Conservation (phyloP, 2,888 invertebrate species). For the Hoplodrina blanda region DNA sequence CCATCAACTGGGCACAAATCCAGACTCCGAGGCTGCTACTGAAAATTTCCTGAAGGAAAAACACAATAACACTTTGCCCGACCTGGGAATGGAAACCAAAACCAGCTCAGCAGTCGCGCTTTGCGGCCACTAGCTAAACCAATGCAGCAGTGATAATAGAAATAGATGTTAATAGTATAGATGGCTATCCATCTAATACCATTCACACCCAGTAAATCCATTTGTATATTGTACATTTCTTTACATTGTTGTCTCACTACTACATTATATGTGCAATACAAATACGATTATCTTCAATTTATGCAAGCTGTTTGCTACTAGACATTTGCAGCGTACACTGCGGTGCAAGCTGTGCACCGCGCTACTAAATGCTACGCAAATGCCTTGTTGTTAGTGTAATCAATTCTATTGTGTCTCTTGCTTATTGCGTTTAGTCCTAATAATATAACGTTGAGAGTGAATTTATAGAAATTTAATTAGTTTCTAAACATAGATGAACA, state of each 20-base stretch:
- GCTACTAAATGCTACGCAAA: conserved; percentile 16
- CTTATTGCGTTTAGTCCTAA: conserved; percentile 17
- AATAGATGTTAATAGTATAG: too few species aligned
- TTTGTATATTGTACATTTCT: conserved; percentile 13
- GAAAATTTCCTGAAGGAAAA: too few species aligned
- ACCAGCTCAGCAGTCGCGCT: too few species aligned
- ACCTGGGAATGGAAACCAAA: too few species aligned
- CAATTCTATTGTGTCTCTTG: conserved; percentile 5
- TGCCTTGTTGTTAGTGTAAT: conserved; percentile 15
- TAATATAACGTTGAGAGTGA: conserved; percentile 6
- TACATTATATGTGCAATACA: neutral
- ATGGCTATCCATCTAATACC: too few species aligned
- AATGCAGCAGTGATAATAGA: too few species aligned
- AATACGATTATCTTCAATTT: conserved; percentile 42
- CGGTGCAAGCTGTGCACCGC: conserved; percentile 38
- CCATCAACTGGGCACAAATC: too few species aligned
- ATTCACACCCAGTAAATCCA: neutral
- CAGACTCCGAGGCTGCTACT: too few species aligned
- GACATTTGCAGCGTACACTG: conserved; percentile 19
- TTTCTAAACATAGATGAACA: neutral
- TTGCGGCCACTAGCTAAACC: too few species aligned
- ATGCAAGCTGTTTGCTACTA: conserved; percentile 26
- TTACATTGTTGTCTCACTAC: neutral
- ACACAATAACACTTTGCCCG: too few species aligned
- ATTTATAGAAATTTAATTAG: conserved; percentile 23